phyloP scores from a whole-genome alignment of 2,797 vertebrate genomes.

The Etheostoma nigrum region DNA sequence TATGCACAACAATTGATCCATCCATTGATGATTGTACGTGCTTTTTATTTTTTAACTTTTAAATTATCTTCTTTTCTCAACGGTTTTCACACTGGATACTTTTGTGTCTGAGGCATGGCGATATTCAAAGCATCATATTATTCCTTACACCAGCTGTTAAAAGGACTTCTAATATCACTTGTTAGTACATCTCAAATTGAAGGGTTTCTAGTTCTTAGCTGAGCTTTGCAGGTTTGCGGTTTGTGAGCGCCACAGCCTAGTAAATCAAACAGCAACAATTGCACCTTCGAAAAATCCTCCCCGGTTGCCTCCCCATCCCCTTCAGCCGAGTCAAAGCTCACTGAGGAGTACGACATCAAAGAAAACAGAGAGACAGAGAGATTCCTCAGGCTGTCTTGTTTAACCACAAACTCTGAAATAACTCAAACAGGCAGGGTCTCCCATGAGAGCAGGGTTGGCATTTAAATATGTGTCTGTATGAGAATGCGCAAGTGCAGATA shows the following conservation, averaged over 20 bases:
- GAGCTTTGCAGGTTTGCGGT: background rate
- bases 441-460: constrained; percentile 51
- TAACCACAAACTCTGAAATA: constrained; percentile 76
- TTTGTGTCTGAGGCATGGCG: background rate
- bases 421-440: constrained; percentile 71
- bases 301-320: constrained; percentile 28
- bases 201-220: background rate
- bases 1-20: background rate
- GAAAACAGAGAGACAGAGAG: constrained; percentile 64
- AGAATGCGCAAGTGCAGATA: constrained; percentile 14
- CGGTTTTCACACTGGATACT: background rate
- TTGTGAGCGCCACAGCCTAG: constrained; percentile 1
- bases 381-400: constrained; percentile 68
- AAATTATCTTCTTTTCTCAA: background rate
- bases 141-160: background rate
- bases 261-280: constrained; percentile 49
- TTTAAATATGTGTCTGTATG: constrained; percentile 55
- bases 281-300: constrained; percentile 37
- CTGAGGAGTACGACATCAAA: constrained; percentile 63
- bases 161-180: background rate
- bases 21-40: too few relatives aligned
- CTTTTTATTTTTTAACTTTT: background rate
- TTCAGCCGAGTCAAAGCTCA: constrained; percentile 65
- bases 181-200: constrained; percentile 4
- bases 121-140: background rate